Percentiles rank a stretch among this genome's conserved stretches.
phyloP scores from a whole-genome alignment of 2,113 vertebrate species.

The Elephantulus edwardii region DNA sequence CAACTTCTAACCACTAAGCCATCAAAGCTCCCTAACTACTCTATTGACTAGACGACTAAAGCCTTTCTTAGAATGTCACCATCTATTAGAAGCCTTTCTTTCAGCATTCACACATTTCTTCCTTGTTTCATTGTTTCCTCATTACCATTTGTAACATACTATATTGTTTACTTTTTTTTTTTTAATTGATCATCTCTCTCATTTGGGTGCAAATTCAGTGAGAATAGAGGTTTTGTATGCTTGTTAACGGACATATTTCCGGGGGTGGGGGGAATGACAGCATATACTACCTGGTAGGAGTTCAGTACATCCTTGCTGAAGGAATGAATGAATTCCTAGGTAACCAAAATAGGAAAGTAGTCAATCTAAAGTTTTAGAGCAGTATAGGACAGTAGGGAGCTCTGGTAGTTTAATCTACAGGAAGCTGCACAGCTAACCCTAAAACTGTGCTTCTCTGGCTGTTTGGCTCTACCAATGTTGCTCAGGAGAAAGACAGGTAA shows the following conservation, averaged over 20 bases:
- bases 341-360: constrained; percentile 13
- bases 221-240: neutral
- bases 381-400: neutral
- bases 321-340: neutral
- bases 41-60: neutral
- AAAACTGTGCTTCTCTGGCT: too few relatives aligned
- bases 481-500: too few relatives aligned
- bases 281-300: neutral
- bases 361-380: neutral
- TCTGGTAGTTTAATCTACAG: too few relatives aligned
- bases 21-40: too few relatives aligned
- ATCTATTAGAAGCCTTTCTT: neutral
- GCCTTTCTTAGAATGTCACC: neutral
- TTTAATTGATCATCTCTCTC: neutral
- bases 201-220: neutral
- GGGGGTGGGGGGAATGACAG: neutral
- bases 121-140: neutral
- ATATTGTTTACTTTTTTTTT: neutral
- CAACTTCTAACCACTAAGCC: too few relatives aligned
- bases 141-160: neutral
- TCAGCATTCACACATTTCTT: neutral
- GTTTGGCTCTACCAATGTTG: too few relatives aligned
- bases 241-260: neutral
- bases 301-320: neutral
- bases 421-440: too few relatives aligned